These are phyloP conservation scores for Oxyura jamaicensis DNA, from an alignment of 2,113 vertebrate genomes.

Conservation along the genomic window DNA sequence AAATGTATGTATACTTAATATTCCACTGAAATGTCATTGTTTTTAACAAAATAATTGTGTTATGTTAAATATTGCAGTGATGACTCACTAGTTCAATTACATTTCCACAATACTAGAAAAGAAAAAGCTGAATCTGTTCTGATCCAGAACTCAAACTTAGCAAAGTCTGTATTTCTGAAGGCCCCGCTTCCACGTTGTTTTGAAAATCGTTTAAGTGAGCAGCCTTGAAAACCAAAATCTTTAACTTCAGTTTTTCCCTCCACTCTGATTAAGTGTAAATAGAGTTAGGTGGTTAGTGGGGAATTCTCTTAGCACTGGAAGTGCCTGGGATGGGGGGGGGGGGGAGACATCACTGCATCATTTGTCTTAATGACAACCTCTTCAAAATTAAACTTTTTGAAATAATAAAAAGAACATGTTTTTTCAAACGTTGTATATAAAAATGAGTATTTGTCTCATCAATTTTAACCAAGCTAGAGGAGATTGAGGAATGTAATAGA, in stretches of 20 bases:
- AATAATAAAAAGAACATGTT: not conserved
- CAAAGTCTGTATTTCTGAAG: not conserved
- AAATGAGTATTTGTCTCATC: not conserved
- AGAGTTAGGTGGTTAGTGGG: not conserved
- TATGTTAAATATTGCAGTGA: not conserved
- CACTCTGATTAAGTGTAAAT: fast-evolving
- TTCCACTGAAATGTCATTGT: not conserved
- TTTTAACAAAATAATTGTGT: not conserved
- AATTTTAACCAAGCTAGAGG: not conserved
- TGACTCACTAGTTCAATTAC: not conserved
- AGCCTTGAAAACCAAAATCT: not conserved
- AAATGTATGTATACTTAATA: not conserved
- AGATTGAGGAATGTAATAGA: not conserved
- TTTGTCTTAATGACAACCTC: not conserved
- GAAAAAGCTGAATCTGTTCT: not conserved
- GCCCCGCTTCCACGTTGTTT: not conserved
- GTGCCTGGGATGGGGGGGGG: not conserved
- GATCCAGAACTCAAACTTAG: not conserved
- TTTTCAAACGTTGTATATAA: not conserved
- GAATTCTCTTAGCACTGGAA: not conserved
- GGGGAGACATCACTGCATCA: not conserved
- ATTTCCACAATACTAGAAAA: not conserved
- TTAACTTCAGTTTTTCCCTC: not conserved
- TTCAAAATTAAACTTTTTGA: not conserved
- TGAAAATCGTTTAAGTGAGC: not conserved